These are phyloP conservation scores for Odontomachus brunneus DNA, from an alignment of 1,140 invertebrate genomes.

Conservation along the genomic window DNA sequence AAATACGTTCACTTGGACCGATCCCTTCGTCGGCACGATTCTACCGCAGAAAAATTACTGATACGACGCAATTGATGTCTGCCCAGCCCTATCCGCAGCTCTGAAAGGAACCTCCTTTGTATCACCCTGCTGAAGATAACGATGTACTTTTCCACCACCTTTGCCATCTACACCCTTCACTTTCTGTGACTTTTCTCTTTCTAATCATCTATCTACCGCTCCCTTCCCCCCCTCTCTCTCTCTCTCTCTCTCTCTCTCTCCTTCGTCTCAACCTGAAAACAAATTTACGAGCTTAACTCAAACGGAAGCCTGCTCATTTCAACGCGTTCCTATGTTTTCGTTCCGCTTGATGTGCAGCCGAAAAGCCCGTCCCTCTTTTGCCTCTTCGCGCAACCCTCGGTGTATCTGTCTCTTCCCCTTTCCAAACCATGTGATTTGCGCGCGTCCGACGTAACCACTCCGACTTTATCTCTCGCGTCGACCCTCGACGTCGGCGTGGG, in stretches of 20 bases:
- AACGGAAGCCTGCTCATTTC: constrained; percentile 46
- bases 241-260: constrained; percentile 30
- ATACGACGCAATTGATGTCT: too few species aligned
- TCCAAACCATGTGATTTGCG: constrained; percentile 24
- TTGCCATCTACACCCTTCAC: background rate
- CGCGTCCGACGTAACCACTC: constrained; percentile 1
- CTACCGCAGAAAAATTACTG: too few species aligned
- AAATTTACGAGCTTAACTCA: constrained; percentile 54
- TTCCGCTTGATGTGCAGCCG: constrained; percentile 39
- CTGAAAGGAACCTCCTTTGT: constrained; percentile 46
- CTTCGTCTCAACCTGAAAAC: constrained; percentile 15
- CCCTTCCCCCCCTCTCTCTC: background rate
- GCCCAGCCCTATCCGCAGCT: constrained; percentile 37
- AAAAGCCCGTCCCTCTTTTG: constrained; percentile 34
- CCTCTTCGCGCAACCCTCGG: background rate
- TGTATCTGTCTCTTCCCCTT: constrained; percentile 28
- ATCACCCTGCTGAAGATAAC: constrained; percentile 42
- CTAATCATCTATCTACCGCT: constrained; percentile 2
- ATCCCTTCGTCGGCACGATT: too few species aligned
- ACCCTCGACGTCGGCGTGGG: background rate
- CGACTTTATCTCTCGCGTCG: constrained; percentile 41
- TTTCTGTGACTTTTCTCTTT: background rate
- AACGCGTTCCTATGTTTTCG: constrained; percentile 54
- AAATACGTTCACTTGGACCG: too few species aligned
- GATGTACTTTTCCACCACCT: background rate